Evolutionary conservation across 1,140 invertebrate species (phyloP), one percentile per base, ranked within the genome.

Genomic region (Bombus polaris): DNA sequence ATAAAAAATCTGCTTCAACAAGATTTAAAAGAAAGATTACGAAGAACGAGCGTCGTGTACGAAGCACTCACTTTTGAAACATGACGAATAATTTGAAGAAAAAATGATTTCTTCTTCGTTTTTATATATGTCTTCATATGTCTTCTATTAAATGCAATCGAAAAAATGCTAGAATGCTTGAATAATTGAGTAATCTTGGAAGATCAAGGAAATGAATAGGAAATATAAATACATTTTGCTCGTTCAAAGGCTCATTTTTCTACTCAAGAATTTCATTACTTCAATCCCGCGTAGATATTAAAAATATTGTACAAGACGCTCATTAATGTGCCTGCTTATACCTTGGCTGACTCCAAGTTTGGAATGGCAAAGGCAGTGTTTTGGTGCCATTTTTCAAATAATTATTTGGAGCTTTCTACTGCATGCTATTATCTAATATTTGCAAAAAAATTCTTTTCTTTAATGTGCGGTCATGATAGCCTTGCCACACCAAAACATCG

Each of bases 281-380:
- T 84, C 22, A 18, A 57, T 81, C 25, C 37, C 79, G 87, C 47
- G 22, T 79, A 15, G 22, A 42, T 39, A 57, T 66, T 25, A 59
- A 53, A 35, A 53, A 35, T 79, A 70, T 57, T 39, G 77, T 75
- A 53, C 84, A 81, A 85, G 78, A 91, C 92, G 93, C 94, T 94
- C 94, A 93, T 95, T 94, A 90, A 95, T 96, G 96, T 96, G 96
- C 96, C 95, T 96, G 95, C 95, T 95, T 96, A 95, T 95, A 95
- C 95, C 95, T 96, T 95, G 95, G 94, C 93, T 94, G 93, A 95
- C 94, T 95, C 95, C 95, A 96, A 96, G 95, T 96, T 96, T 96
- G 95, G 95, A 96, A 96, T 96, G 95, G 96, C 96, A 96, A 95
- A 95, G 96, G 96, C 96, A 96, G 96, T 96, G 97, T 97, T 97